Evolutionary conservation across 2,888 invertebrate species (phyloP).

Genomic region (Volucella bombylans): DNA sequence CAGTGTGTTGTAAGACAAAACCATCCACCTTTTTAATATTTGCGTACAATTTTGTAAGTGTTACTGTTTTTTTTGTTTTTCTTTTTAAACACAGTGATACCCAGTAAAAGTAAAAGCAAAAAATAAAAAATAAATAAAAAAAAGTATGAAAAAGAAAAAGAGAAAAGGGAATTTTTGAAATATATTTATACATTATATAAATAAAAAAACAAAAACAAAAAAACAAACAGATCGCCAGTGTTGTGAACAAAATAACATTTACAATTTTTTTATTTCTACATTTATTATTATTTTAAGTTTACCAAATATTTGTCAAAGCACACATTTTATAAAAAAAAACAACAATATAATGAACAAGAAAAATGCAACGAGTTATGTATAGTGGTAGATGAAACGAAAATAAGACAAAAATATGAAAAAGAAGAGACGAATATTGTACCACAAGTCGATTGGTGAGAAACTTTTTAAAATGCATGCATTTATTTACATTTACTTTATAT

Average conservation of each 20-base stretch:
- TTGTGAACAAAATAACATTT: slow-evolving; percentile 68
- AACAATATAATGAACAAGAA: background rate
- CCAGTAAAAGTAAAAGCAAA: slow-evolving; percentile 38
- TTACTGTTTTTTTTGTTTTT: slow-evolving; percentile 29
- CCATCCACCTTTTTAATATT: slow-evolving; percentile 19
- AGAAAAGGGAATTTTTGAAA: slow-evolving; percentile 22
- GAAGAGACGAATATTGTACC: background rate
- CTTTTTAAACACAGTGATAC: slow-evolving; percentile 47
- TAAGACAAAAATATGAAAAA: slow-evolving; percentile 12
- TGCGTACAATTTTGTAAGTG: slow-evolving; percentile 27
- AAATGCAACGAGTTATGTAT: slow-evolving; percentile 57
- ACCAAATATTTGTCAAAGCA: slow-evolving; percentile 57
- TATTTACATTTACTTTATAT: slow-evolving; percentile 64
- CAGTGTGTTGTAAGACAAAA: slow-evolving; percentile 21
- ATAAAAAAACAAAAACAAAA: slow-evolving; percentile 17
- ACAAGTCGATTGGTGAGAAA: slow-evolving; percentile 45
- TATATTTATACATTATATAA: slow-evolving; percentile 15
- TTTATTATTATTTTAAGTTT: slow-evolving; percentile 42
- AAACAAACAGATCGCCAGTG: slow-evolving; percentile 44
- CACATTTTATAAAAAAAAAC: slow-evolving; percentile 50
- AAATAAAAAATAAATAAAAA: slow-evolving; percentile 48
- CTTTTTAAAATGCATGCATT: slow-evolving; percentile 62
- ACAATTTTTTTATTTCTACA: slow-evolving; percentile 38
- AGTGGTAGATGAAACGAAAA: slow-evolving; percentile 29
- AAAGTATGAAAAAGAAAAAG: slow-evolving; percentile 18